These are phyloP conservation scores for Pholis gunnellus DNA, from an alignment of 2,113 vertebrate species.

Conservation along the genomic window DNA sequence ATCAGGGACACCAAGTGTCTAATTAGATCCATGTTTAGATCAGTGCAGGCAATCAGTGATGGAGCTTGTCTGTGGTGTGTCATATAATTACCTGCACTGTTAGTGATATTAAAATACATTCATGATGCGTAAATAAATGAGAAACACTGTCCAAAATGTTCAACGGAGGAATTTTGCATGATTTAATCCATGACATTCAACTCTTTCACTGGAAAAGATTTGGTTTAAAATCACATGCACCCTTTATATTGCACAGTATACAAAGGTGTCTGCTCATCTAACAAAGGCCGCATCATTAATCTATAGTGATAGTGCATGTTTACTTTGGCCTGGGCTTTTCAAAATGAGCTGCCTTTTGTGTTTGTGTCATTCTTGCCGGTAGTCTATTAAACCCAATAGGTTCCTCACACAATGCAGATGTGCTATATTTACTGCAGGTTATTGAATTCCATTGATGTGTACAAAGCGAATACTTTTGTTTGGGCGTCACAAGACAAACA, in stretches of 20 bases:
- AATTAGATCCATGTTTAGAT: conserved; percentile 19
- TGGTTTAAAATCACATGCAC: background rate
- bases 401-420: conserved; percentile 14
- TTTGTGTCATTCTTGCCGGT: conserved; percentile 8
- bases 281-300: conserved; percentile 1
- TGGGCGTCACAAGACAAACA: conserved; percentile 18
- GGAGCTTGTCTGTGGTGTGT: background rate
- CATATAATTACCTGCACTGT: conserved; percentile 5
- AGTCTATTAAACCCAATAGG: background rate
- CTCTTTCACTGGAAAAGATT: background rate
- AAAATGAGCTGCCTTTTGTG: conserved; percentile 30
- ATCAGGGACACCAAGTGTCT: background rate
- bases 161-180: background rate
- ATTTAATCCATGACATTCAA: background rate
- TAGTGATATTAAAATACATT: conserved; percentile 9
- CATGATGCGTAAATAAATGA: conserved; percentile 2
- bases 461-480: conserved; percentile 31
- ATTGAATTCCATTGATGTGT: conserved; percentile 16
- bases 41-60: background rate
- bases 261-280: background rate
- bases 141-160: background rate
- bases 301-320: background rate
- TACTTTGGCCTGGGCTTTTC: conserved; percentile 30
- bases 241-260: background rate
- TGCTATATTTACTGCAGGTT: conserved; percentile 11